phyloP scores from a whole-genome alignment of 2,113 vertebrate species.

The Hemichromis elongatus region DNA sequence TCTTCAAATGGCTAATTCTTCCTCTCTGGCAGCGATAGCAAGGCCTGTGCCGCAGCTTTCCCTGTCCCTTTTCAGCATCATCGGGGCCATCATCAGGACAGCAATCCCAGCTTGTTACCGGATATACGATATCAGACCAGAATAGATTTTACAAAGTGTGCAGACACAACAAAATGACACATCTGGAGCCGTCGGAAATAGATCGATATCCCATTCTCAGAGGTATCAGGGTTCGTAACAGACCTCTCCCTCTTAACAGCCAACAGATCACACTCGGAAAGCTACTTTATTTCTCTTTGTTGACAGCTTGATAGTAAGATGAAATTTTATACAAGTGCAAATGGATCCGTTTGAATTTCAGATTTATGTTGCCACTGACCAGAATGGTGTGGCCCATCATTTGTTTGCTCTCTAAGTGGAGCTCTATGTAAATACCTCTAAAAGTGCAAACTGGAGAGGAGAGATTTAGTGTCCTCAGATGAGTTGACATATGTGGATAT shows the following conservation, averaged over 20 bases:
- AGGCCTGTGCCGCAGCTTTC: conserved; percentile 34
- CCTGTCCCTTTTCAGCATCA: conserved; percentile 29
- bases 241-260: conserved; percentile 9
- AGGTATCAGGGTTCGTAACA: conserved; percentile 3
- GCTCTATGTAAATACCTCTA: not conserved
- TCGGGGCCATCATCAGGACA: conserved; percentile 48
- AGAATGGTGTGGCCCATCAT: not conserved
- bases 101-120: conserved; percentile 55
- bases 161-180: conserved; percentile 55
- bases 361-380: not conserved
- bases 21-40: conserved; percentile 56
- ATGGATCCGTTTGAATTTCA: not conserved
- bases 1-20: conserved; percentile 71
- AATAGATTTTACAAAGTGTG: conserved; percentile 43
- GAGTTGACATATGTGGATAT: not conserved
- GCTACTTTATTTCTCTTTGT: conserved; percentile 8
- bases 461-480: not conserved
- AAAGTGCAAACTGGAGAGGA: not conserved
- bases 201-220: conserved; percentile 42
- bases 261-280: conserved; percentile 3
- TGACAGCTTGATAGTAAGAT: not conserved
- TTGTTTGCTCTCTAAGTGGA: not conserved
- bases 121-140: conserved; percentile 47
- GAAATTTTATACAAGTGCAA: not conserved
- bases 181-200: conserved; percentile 41